These are phyloP conservation scores for Gavialis gangeticus DNA, from an alignment of 2,113 vertebrate genomes.

Conservation along the genomic window DNA sequence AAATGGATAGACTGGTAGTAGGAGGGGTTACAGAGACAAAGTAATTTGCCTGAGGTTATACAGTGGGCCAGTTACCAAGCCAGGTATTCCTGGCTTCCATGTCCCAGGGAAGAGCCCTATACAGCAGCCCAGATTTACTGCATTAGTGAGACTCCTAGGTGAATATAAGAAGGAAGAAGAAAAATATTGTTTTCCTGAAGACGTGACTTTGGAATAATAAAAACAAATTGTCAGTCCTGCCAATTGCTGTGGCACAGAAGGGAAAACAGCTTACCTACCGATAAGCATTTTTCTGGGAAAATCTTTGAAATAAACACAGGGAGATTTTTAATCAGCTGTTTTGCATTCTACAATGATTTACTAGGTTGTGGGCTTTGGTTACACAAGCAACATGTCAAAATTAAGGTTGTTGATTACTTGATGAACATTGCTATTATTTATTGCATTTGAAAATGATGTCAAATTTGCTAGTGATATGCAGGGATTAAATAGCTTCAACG, in stretches of 20 bases:
- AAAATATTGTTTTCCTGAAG: not conserved
- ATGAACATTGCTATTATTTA: fast-evolving
- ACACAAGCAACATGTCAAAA: not conserved
- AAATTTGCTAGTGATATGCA: not conserved
- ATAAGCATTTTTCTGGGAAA: not conserved
- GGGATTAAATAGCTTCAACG: not conserved
- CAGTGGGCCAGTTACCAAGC: not conserved
- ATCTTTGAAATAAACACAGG: not conserved
- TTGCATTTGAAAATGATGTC: not conserved
- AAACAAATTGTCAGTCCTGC: not conserved
- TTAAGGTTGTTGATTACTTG: not conserved
- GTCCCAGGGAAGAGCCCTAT: too few species aligned
- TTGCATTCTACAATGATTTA: not conserved
- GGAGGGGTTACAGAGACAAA: not conserved
- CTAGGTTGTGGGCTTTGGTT: not conserved
- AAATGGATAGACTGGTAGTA: not conserved
- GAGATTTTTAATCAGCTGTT: not conserved
- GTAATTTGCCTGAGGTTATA: not conserved
- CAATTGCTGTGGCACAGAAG: too few species aligned
- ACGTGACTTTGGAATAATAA: not conserved
- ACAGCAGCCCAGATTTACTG: too few species aligned
- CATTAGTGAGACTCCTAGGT: not conserved
- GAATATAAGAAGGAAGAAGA: not conserved
- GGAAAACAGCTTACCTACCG: not conserved
- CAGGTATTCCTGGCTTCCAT: too few species aligned